Evolutionary conservation across 2,797 vertebrate species (phyloP).

Genomic region (Macropus fuliginosus): DNA sequence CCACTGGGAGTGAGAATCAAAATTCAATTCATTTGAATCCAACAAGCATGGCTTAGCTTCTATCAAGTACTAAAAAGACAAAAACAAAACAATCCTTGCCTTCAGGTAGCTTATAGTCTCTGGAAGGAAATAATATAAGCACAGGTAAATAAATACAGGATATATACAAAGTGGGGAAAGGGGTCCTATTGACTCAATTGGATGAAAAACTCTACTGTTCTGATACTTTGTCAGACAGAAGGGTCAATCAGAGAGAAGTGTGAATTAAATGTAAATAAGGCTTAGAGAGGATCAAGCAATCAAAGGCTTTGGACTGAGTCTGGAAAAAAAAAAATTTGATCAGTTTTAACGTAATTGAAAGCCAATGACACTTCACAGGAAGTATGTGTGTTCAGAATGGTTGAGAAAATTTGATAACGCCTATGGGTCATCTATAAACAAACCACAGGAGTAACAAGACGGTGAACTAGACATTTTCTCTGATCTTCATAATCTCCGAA

Average conservation of each 20-base stretch:
- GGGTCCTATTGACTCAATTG: neutral
- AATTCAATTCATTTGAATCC: neutral
- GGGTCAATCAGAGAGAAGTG: neutral
- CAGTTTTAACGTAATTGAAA: neutral
- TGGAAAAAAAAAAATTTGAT: neutral
- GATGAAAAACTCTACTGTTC: neutral
- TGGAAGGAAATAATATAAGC: neutral
- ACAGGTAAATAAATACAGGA: neutral
- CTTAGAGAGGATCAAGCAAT: neutral
- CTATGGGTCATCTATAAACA: neutral
- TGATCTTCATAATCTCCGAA: neutral
- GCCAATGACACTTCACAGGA: neutral
- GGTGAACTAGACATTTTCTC: neutral
- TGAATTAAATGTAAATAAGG: neutral
- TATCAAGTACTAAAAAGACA: neutral
- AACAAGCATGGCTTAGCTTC: neutral
- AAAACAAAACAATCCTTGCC: neutral
- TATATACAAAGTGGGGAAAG: neutral
- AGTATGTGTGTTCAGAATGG: neutral
- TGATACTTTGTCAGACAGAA: neutral
- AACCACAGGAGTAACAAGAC: neutral
- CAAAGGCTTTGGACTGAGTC: neutral
- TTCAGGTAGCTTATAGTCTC: neutral
- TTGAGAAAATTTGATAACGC: neutral
- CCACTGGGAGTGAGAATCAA: neutral